Conservation (phyloP, 2,113 vertebrate genomes). For the Eublepharis macularius region DNA sequence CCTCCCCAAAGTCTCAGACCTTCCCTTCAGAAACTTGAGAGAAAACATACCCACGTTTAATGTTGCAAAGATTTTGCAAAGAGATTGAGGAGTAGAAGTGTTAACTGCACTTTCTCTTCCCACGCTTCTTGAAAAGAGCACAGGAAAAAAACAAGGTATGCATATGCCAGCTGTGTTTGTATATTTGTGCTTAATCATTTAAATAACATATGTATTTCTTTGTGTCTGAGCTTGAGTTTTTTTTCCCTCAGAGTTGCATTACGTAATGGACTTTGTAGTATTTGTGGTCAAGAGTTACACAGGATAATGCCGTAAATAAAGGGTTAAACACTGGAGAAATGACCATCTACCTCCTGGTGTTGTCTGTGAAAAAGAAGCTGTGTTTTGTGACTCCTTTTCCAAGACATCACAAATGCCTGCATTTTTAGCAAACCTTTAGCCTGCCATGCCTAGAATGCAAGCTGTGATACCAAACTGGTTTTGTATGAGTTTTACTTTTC, state of each 20-base stretch:
- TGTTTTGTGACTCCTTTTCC: too few relatives aligned
- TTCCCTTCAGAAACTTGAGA: not conserved
- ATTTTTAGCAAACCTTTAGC: too few relatives aligned
- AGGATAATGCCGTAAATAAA: too few relatives aligned
- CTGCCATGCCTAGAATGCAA: too few relatives aligned
- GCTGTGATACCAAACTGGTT: too few relatives aligned
- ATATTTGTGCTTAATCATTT: not conserved
- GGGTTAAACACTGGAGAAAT: too few relatives aligned
- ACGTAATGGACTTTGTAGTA: not conserved
- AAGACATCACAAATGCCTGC: too few relatives aligned
- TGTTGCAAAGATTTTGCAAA: not conserved
- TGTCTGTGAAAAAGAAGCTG: too few relatives aligned
- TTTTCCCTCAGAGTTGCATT: not conserved
- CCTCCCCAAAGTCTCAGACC: not conserved
- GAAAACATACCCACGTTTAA: not conserved
- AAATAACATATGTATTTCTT: not conserved
- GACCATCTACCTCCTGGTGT: too few relatives aligned
- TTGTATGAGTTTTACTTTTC: too few relatives aligned
- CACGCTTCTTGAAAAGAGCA: not conserved
- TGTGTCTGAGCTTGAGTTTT: not conserved
- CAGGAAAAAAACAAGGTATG: not conserved
- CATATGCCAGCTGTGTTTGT: not conserved
- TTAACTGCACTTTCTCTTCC: not conserved
- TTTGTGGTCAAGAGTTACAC: too few relatives aligned
- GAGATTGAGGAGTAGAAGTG: not conserved